These are phyloP conservation scores for Diachasmimorpha longicaudata DNA, from an alignment of 1,140 invertebrate genomes.

Conservation along the genomic window DNA sequence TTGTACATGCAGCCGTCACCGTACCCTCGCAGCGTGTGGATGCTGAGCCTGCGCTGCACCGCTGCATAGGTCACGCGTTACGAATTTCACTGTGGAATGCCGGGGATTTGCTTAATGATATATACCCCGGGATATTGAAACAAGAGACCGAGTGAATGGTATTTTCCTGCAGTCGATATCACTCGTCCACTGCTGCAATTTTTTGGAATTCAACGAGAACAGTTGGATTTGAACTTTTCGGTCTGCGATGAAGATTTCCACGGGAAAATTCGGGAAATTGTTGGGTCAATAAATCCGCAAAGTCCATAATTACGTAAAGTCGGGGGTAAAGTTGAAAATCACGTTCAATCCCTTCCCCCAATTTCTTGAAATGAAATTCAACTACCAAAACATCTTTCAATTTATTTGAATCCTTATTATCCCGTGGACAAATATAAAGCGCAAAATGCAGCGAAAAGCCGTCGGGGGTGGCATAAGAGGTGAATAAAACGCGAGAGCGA, in stretches of 20 bases:
- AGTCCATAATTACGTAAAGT: too few species aligned
- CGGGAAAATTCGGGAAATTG: too few species aligned
- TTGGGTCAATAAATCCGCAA: too few species aligned
- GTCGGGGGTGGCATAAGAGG: neutral
- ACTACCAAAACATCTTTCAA: neutral
- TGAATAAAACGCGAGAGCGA: neutral
- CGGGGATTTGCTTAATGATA: constrained; percentile 26
- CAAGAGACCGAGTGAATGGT: constrained; percentile 22
- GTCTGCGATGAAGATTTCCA: too few species aligned
- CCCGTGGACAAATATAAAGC: neutral
- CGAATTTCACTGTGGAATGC: constrained; percentile 28
- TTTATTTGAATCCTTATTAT: neutral
- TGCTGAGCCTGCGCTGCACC: neutral
- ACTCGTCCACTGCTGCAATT: neutral
- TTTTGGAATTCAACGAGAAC: neutral
- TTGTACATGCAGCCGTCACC: neutral
- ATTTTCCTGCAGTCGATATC: neutral
- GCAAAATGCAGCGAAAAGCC: neutral
- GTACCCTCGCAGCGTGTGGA: neutral
- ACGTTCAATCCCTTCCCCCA: too few species aligned
- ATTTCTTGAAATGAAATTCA: too few species aligned
- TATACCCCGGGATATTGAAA: constrained; percentile 28
- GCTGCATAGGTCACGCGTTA: constrained; percentile 33
- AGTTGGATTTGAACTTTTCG: too few species aligned
- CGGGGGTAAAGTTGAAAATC: too few species aligned